These are phyloP conservation scores for Hephaestus fuliginosus DNA, from an alignment of 2,797 vertebrate species.

Conservation along the genomic window DNA sequence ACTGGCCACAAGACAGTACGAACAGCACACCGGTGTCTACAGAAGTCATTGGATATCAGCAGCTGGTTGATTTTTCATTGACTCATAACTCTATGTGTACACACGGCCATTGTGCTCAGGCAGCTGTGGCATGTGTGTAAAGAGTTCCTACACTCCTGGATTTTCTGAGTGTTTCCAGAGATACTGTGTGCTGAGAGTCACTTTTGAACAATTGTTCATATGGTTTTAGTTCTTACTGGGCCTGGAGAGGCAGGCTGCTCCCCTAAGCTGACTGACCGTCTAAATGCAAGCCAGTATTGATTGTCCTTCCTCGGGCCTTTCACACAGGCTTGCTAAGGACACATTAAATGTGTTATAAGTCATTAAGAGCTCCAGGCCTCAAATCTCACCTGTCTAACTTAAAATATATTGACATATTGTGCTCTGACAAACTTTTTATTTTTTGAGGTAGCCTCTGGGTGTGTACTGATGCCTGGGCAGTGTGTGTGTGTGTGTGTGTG, in stretches of 20 bases:
- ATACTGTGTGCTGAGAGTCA: constrained; percentile 44
- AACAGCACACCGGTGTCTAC: neutral
- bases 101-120: neutral
- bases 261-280: constrained; percentile 74
- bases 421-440: constrained; percentile 65
- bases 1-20: neutral
- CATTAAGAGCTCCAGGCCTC: constrained; percentile 75
- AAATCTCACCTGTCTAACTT: constrained; percentile 77
- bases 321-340: constrained; percentile 77
- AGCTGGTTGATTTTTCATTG: constrained; percentile 15
- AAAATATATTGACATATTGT: constrained; percentile 74
- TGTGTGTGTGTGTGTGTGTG: constrained; percentile 12
- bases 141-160: constrained; percentile 8
- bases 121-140: too few species aligned
- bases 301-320: constrained; percentile 77
- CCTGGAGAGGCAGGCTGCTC: constrained; percentile 65
- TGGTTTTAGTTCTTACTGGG: constrained; percentile 64
- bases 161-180: constrained; percentile 38
- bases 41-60: constrained; percentile 18
- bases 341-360: constrained; percentile 83
- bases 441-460: constrained; percentile 53
- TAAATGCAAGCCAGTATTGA: constrained; percentile 79
- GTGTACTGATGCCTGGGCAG: constrained; percentile 54
- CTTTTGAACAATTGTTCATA: constrained; percentile 60
- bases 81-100: neutral